Conservation (phyloP, 2,888 invertebrate species). For the Eupithecia vulgata region DNA sequence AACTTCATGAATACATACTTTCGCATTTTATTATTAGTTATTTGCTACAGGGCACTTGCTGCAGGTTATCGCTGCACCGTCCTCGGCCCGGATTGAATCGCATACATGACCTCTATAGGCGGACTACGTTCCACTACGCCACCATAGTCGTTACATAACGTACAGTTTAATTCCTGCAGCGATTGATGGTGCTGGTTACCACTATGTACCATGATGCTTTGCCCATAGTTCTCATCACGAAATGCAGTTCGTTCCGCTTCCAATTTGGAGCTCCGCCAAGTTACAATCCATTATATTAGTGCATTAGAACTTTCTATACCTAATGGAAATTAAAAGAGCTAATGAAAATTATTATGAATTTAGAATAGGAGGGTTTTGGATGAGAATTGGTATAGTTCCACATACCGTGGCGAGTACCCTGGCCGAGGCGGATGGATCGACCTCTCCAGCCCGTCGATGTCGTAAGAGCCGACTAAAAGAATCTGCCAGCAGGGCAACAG, state of each 20-base stretch:
- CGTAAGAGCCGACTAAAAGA: too few relatives aligned
- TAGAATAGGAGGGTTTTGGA: background rate
- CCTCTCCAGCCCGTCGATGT: too few relatives aligned
- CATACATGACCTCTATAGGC: background rate
- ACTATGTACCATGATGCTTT: constrained; percentile 25
- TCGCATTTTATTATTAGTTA: background rate
- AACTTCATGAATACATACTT: too few relatives aligned
- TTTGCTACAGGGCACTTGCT: background rate
- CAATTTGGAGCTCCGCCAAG: constrained; percentile 41
- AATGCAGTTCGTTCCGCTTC: constrained; percentile 31
- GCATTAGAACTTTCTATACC: background rate
- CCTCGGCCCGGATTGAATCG: background rate
- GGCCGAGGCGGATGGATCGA: too few relatives aligned
- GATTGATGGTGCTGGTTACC: constrained; percentile 42
- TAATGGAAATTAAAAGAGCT: background rate
- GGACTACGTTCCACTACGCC: background rate
- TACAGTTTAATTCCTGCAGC: constrained; percentile 34
- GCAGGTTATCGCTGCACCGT: background rate
- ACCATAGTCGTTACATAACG: constrained; percentile 24
- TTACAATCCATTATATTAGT: constrained; percentile 34
- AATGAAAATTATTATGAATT: background rate
- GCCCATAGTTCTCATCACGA: constrained; percentile 20
- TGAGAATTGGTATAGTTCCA: background rate
- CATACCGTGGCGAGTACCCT: background rate
- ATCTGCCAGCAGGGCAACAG: too few relatives aligned